Conservation (phyloP, 2,113 vertebrate genomes). For the Xyrauchen texanus region DNA sequence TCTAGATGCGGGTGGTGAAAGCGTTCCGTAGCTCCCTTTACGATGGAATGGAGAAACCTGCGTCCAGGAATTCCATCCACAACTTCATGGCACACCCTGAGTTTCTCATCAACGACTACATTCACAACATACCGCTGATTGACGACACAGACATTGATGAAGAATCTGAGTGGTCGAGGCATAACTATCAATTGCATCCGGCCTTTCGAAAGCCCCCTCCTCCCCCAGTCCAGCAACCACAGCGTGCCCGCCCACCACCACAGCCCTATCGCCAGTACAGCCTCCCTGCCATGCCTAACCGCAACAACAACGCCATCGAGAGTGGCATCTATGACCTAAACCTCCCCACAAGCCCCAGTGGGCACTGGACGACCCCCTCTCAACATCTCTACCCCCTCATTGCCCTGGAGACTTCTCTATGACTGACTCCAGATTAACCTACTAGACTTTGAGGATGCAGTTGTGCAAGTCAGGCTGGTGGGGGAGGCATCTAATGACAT, state of each 20-base stretch:
- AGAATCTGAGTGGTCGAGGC: conserved; percentile 79
- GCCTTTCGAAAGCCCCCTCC: conserved; percentile 80
- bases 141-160: conserved; percentile 91
- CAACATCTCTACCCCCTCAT: conserved; percentile 63
- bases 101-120: conserved; percentile 91
- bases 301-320: conserved; percentile 89
- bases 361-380: conserved; percentile 55
- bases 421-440: conserved; percentile 58
- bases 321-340: conserved; percentile 70
- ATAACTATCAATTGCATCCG: conserved; percentile 75
- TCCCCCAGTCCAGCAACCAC: conserved; percentile 76
- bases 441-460: conserved; percentile 41
- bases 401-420: conserved; percentile 78
- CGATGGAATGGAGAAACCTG: conserved; percentile 87
- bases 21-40: conserved; percentile 92
- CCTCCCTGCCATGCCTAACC: conserved; percentile 83
- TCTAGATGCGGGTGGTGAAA: conserved; percentile 93
- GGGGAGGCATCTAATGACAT: conserved; percentile 33
- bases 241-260: conserved; percentile 63
- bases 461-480: conserved; percentile 31
- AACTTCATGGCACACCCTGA: conserved; percentile 93
- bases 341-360: conserved; percentile 54
- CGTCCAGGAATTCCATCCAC: conserved; percentile 90
- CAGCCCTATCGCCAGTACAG: conserved; percentile 83
- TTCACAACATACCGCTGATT: conserved; percentile 93